Evolutionary conservation across 2,797 vertebrate genomes (phyloP), one percentile per base, ranked within the genome.

Genomic region (Syndactyla subalaris): DNA sequence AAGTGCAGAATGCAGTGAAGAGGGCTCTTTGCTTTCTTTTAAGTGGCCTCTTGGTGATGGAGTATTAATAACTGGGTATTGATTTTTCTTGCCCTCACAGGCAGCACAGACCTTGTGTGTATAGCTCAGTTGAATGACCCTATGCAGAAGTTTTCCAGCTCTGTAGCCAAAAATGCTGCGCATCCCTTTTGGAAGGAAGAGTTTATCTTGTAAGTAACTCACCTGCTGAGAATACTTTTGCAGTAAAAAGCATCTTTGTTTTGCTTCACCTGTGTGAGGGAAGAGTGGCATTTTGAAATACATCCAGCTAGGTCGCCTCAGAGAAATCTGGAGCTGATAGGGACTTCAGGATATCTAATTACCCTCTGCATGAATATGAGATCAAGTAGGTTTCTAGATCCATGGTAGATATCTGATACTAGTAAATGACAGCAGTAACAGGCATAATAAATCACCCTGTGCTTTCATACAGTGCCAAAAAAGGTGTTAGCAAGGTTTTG

Each of bases 181-280:
- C 98, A 92, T 95, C 98, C 98, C 78, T 89, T 97, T 51, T 99
- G 99, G 99, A 99, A 99, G 59, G 99, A 99, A 92, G 99, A 99
- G 4, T 99, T 99, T 95, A 98, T 99, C 87, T 99, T 99, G 99
- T 99, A 98, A 98, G 99, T 98, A 97, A 27, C 5, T 34, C 77
- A 21, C 15, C 34, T 63, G 19, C 82, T 62, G 27, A 52, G 11
- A 81, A 34, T 38, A 24, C 11, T 92, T 88, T 24, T 57, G 18
- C 23, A 71, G 24, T 41, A 43, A 77, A 51, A 77, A 70, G 11
- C 43, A 21, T 39, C 4, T 72, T 66, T 62, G n/a, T 45, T 45
- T n/a, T 22, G 14, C 27, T 65, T 75, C 23, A 81, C 5, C 57
- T 43, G 3, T 4, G 5, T 32, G 22, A 89, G 18, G 16, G 34